These are phyloP conservation scores for Castor canadensis DNA, from an alignment of 2,113 vertebrate species.

Conservation along the genomic window DNA sequence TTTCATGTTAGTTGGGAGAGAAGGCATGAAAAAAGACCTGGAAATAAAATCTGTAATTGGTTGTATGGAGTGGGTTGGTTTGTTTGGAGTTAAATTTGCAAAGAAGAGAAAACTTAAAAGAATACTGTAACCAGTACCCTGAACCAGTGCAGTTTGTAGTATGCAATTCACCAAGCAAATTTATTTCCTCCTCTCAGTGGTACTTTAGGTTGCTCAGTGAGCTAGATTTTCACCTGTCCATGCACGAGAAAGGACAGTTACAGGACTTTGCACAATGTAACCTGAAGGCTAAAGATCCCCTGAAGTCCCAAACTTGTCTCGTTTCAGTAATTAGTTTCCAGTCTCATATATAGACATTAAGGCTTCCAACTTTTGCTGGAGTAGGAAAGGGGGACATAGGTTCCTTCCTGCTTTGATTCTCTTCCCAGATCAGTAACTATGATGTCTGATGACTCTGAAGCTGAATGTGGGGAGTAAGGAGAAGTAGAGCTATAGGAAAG, in stretches of 20 bases:
- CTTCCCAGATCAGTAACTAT: not conserved
- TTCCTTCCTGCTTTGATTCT: not conserved
- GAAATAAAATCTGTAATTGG: slow-evolving; percentile 17
- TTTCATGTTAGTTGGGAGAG: slow-evolving; percentile 18
- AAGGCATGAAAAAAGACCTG: slow-evolving; percentile 28
- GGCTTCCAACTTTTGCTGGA: not conserved
- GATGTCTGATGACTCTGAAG: not conserved
- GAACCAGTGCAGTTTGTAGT: not conserved
- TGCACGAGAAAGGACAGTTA: not conserved
- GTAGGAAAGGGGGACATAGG: rapidly evolving
- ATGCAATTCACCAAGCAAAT: slow-evolving; percentile 26
- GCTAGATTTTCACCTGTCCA: not conserved
- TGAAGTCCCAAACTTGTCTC: not conserved
- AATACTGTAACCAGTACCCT: not conserved
- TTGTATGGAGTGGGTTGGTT: not conserved
- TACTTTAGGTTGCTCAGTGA: not conserved
- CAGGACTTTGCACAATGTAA: not conserved
- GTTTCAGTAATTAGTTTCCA: not conserved
- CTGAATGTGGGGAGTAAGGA: not conserved
- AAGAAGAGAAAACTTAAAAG: not conserved
- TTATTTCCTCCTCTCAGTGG: slow-evolving; percentile 24
- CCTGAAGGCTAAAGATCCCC: not conserved
- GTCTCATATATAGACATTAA: not conserved
- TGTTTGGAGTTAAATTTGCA: slow-evolving; percentile 40
- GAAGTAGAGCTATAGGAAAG: not conserved